A percentile compares a stretch with the other conserved stretches of the same genome.
Evolutionary conservation across 2,888 invertebrate species (phyloP).

Genomic region (Sesia apiformis): DNA sequence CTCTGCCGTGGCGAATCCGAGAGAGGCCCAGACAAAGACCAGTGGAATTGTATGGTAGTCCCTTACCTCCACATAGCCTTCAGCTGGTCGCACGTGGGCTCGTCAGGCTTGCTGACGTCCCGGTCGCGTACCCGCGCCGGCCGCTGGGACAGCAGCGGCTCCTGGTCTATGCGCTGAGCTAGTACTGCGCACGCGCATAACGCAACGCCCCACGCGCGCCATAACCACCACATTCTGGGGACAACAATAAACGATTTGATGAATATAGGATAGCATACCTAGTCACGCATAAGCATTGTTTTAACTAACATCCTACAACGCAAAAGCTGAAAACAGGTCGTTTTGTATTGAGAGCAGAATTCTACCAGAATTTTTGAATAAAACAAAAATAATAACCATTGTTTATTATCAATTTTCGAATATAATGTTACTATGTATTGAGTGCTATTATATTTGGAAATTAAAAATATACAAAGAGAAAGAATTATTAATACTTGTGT

Average conservation of each 20-base stretch:
- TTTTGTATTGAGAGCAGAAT: too few species aligned
- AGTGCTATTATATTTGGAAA: too few species aligned
- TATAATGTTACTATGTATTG: too few species aligned
- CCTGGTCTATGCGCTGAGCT: conserved; percentile 56
- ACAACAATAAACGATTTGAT: conserved; percentile 8
- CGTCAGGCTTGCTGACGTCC: conserved; percentile 68
- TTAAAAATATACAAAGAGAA: too few species aligned
- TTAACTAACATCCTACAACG: too few species aligned
- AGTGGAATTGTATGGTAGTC: neutral
- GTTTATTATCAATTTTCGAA: too few species aligned
- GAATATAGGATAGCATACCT: too few species aligned
- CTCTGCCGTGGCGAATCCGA: neutral
- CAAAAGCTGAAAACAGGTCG: too few species aligned
- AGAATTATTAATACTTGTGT: too few species aligned
- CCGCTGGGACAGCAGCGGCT: conserved; percentile 47
- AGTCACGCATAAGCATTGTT: too few species aligned
- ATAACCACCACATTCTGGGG: conserved; percentile 51
- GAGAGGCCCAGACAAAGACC: neutral
- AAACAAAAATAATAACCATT: too few species aligned
- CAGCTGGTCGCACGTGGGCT: conserved; percentile 90
- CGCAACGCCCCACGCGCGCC: conserved; percentile 43
- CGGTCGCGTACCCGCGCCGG: conserved; percentile 55
- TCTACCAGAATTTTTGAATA: too few species aligned
- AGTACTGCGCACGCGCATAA: conserved; percentile 40
- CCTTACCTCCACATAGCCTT: conserved; percentile 90